Evolutionary conservation across 2,888 invertebrate genomes (phyloP).

Genomic region (Endomychus coccineus): DNA sequence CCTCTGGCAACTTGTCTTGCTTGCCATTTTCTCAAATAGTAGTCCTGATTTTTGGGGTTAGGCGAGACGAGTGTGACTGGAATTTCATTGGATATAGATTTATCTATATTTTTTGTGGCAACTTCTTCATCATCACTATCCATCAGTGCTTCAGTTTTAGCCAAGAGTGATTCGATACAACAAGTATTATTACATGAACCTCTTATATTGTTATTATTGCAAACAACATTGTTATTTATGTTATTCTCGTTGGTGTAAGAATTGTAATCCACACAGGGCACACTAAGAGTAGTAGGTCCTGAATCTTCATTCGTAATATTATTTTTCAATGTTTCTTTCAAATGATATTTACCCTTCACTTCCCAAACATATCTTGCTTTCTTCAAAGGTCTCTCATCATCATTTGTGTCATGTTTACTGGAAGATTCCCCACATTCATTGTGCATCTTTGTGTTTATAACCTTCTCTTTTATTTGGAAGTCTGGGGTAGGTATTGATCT

Average conservation of each 20-base stretch:
- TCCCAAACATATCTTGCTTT: constrained; percentile 62
- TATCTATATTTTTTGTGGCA: constrained; percentile 16
- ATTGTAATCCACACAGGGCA: too few species aligned
- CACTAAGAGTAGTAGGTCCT: constrained; percentile 11
- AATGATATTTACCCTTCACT: constrained; percentile 57
- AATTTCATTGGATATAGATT: too few species aligned
- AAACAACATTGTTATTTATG: constrained; percentile 18
- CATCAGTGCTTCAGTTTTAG: constrained; percentile 26
- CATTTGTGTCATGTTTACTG: constrained; percentile 46
- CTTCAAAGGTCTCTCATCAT: constrained; percentile 54
- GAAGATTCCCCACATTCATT: constrained; percentile 44
- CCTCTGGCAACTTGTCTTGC: constrained; percentile 58
- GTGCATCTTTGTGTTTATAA: too few species aligned
- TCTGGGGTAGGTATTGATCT: too few species aligned
- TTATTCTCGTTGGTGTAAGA: constrained; percentile 11
- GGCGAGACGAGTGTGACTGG: constrained; percentile 32
- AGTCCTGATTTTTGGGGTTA: constrained; percentile 34
- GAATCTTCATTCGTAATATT: constrained; percentile 11
- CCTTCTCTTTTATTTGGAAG: too few species aligned
- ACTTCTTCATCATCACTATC: constrained; percentile 18
- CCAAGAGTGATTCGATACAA: constrained; percentile 32
- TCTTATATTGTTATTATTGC: constrained; percentile 15
- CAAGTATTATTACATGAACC: constrained; percentile 25
- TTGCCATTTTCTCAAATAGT: constrained; percentile 54
- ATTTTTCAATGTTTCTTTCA: constrained; percentile 44